Evolutionary conservation across 2,113 vertebrate genomes (phyloP).

Genomic region (Sapajus apella): DNA sequence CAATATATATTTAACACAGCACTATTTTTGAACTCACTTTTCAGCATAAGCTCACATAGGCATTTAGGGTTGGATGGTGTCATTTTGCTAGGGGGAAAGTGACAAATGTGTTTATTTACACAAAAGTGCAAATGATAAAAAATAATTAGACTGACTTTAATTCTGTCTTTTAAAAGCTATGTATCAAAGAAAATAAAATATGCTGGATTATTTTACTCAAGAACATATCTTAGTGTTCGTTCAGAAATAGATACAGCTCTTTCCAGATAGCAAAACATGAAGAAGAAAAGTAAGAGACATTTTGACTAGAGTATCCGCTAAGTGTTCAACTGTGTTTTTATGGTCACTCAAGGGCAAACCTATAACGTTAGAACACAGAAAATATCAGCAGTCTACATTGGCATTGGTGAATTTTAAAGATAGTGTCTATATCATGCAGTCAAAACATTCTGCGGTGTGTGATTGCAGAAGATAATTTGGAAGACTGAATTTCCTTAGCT

Average conservation of each 20-base stretch:
- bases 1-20: background rate
- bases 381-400: background rate
- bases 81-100: background rate
- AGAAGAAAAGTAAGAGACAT: background rate
- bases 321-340: background rate
- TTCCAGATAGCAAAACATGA: background rate
- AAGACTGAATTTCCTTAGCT: background rate
- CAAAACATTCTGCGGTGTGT: background rate
- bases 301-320: background rate
- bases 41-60: background rate
- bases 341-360: background rate
- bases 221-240: background rate
- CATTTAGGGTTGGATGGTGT: background rate
- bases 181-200: background rate
- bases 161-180: background rate
- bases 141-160: background rate
- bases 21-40: background rate
- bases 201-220: background rate
- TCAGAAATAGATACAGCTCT: background rate
- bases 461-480: background rate
- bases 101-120: background rate
- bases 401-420: background rate
- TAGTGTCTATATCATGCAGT: background rate
- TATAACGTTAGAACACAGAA: background rate
- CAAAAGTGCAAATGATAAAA: constrained; percentile 2